Conservation (phyloP, 1,140 invertebrate genomes). For the Thaumatotibia leucotreta region DNA sequence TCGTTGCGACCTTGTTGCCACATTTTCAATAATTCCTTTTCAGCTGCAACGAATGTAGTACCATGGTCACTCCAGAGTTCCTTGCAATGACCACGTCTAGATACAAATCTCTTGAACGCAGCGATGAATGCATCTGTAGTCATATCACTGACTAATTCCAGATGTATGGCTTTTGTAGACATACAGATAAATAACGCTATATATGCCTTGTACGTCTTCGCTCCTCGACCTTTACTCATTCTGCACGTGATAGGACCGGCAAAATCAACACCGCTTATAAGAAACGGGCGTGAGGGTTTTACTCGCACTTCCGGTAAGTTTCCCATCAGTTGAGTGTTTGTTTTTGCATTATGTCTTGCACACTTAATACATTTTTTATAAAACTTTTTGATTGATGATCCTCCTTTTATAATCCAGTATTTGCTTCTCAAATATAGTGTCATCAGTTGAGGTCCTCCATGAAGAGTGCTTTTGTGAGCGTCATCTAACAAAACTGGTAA, state of each 20-base stretch:
- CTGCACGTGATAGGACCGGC: neutral
- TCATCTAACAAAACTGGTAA: neutral
- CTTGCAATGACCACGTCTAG: neutral
- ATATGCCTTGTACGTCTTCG: neutral
- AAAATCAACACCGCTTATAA: neutral
- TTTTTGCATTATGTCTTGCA: neutral
- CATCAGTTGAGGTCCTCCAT: neutral
- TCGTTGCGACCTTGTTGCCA: constrained; percentile 19
- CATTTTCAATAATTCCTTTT: constrained; percentile 31
- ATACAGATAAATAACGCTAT: neutral
- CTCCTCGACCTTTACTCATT: neutral
- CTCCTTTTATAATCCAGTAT: neutral
- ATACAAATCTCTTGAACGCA: constrained; percentile 14
- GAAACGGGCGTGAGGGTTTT: neutral
- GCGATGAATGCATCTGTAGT: neutral
- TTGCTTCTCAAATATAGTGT: neutral
- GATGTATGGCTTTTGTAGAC: neutral
- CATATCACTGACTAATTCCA: neutral
- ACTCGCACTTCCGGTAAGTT: neutral
- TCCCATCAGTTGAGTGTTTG: neutral
- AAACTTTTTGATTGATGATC: neutral
- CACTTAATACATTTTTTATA: neutral
- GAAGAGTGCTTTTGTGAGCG: neutral
- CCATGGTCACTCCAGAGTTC: constrained; percentile 17
- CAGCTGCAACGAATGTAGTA: constrained; percentile 27